These are phyloP conservation scores for Pampusana beccarii DNA, from an alignment of 2,113 vertebrate genomes.

Conservation along the genomic window DNA sequence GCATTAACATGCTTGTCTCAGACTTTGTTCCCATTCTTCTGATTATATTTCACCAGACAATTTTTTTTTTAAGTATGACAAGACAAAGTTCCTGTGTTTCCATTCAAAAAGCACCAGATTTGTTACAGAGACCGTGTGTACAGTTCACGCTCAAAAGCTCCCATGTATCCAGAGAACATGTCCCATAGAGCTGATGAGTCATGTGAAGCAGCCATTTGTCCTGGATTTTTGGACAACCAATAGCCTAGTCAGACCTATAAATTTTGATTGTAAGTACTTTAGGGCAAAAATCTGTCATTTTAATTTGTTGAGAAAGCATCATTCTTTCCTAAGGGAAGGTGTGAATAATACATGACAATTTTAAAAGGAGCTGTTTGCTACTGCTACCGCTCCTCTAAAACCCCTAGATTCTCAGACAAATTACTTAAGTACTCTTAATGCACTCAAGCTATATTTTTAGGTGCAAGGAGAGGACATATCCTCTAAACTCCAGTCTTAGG, in stretches of 20 bases:
- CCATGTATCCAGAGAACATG: background rate
- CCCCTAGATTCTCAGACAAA: background rate
- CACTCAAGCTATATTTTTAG: background rate
- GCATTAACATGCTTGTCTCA: background rate
- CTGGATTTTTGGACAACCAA: background rate
- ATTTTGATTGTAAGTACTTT: slow-evolving; percentile 32
- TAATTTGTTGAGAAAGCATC: slow-evolving; percentile 34
- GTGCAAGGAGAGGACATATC: background rate
- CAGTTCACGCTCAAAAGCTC: background rate
- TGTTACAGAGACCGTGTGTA: background rate
- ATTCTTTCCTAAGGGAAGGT: slow-evolving; percentile 15
- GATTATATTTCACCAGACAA: background rate
- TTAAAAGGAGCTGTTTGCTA: slow-evolving; percentile 28
- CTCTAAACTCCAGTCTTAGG: background rate
- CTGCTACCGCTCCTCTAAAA: slow-evolving; percentile 7
- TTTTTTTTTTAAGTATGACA: background rate
- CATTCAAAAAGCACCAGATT: background rate
- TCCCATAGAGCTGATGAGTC: slow-evolving; percentile 24
- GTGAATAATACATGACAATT: slow-evolving; percentile 52
- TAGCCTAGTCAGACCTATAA: background rate
- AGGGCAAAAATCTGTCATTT: slow-evolving; percentile 50
- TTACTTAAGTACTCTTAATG: background rate
- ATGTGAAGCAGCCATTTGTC: slow-evolving; percentile 22
- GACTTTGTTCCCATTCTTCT: background rate
- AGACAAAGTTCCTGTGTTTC: background rate